Percentiles rank a stretch among this genome's conserved stretches.
phyloP scores from a whole-genome alignment of 2,797 vertebrate genomes.

The Vespertilio murinus region DNA sequence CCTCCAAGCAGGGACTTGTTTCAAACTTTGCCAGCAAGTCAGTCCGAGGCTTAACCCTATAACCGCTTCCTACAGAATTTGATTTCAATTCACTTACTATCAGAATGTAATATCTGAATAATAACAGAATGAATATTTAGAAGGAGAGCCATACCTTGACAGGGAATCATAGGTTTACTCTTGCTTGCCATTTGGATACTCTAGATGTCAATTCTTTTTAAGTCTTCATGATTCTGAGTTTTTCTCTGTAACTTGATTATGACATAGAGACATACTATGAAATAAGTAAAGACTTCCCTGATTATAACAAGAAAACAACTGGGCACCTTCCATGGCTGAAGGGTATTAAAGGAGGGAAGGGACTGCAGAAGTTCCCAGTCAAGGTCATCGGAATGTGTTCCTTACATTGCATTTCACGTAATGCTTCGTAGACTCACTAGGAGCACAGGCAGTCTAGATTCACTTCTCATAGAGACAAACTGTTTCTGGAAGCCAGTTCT shows the following conservation, averaged over 20 bases:
- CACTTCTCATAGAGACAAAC: slow-evolving; percentile 58
- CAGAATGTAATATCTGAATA: too few species aligned
- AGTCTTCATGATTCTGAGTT: background rate
- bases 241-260: background rate
- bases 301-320: background rate
- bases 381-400: background rate
- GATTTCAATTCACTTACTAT: background rate
- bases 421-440: slow-evolving; percentile 58
- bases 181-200: background rate
- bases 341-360: background rate
- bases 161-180: background rate
- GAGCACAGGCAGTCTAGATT: background rate
- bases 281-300: background rate
- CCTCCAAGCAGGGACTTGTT: too few species aligned
- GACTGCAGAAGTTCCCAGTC: background rate
- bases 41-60: too few species aligned
- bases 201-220: slow-evolving; percentile 13
- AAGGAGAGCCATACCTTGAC: background rate
- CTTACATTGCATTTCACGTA: slow-evolving; percentile 26
- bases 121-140: slow-evolving; percentile 7
- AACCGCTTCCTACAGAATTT: too few species aligned
- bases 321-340: background rate
- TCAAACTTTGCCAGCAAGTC: too few species aligned
- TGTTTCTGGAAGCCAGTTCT: slow-evolving; percentile 65
- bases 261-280: background rate